Evolutionary conservation across 2,888 invertebrate genomes (phyloP).

Genomic region (Bugula neritina): DNA sequence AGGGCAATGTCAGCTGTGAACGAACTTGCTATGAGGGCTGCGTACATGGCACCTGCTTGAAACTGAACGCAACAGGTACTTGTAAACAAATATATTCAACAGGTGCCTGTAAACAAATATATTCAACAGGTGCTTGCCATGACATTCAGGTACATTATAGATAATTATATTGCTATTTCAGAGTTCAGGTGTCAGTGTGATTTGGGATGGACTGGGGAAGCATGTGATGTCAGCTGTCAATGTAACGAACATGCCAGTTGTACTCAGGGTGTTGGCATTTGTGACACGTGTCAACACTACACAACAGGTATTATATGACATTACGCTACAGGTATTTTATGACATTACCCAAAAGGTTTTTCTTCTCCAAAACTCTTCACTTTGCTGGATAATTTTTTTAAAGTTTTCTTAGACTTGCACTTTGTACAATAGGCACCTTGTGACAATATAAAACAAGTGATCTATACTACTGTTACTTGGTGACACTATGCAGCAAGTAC

Average conservation of each 20-base stretch:
- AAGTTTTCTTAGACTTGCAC: too few relatives aligned
- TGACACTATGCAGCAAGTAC: too few relatives aligned
- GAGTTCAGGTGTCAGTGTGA: slow-evolving; percentile 80
- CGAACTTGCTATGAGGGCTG: slow-evolving; percentile 10
- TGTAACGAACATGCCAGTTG: slow-evolving; percentile 91
- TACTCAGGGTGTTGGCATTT: slow-evolving; percentile 66
- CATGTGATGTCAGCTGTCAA: slow-evolving; percentile 83
- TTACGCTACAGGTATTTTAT: neutral
- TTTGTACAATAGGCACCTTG: too few relatives aligned
- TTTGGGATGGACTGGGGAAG: slow-evolving; percentile 85
- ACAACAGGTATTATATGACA: slow-evolving; percentile 58
- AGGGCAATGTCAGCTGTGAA: slow-evolving; percentile 19
- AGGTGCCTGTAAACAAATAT: neutral
- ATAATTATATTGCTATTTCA: neutral
- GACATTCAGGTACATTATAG: neutral
- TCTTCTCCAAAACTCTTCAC: too few relatives aligned
- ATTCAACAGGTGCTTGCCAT: neutral
- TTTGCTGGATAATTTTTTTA: too few relatives aligned
- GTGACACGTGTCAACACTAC: slow-evolving; percentile 84
- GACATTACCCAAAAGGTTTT: too few relatives aligned
- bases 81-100: neutral
- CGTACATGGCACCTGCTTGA: neutral
- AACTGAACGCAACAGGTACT: neutral
- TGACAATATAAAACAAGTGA: too few relatives aligned
- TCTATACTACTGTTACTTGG: too few relatives aligned